A percentile compares a stretch with the other conserved stretches of the same genome.
These are phyloP conservation scores for Trematomus loennbergii DNA, from an alignment of 2,113 vertebrate species.

Conservation along the genomic window DNA sequence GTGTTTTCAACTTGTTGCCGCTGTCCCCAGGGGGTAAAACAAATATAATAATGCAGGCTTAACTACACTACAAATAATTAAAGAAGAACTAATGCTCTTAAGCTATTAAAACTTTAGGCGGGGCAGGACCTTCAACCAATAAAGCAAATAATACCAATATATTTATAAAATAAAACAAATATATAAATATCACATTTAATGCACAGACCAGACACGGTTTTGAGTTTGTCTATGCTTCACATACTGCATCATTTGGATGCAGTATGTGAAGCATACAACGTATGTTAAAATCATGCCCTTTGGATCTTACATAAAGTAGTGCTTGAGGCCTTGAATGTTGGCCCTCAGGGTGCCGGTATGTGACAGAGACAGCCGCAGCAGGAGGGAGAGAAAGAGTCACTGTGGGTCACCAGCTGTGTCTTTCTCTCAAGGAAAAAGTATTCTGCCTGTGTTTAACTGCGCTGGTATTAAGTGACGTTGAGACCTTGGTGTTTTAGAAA, in stretches of 20 bases:
- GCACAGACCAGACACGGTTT: not conserved
- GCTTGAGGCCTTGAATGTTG: not conserved
- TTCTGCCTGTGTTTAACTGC: not conserved
- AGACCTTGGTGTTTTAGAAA: no score
- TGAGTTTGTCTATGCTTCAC: not conserved
- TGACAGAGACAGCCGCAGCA: slow-evolving; percentile 10
- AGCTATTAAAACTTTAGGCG: no score
- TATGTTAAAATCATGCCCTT: not conserved
- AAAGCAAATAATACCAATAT: not conserved
- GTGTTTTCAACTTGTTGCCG: not conserved
- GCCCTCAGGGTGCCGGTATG: not conserved
- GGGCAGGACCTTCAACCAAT: no score
- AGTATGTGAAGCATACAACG: not conserved
- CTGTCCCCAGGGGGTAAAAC: not conserved
- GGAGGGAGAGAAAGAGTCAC: slow-evolving; percentile 6
- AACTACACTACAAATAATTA: not conserved
- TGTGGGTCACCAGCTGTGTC: slow-evolving; percentile 38
- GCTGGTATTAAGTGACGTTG: not conserved
- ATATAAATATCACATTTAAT: not conserved
- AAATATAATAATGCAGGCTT: not conserved
- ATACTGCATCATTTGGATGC: no score
- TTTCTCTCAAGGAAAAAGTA: not conserved
- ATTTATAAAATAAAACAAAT: not conserved
- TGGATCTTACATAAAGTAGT: not conserved
- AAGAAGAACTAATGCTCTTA: not conserved